Percentiles rank a stretch among this genome's conserved stretches.
Conservation (phyloP, 2,113 vertebrate species). For the Salvelinus sp. region DNA sequence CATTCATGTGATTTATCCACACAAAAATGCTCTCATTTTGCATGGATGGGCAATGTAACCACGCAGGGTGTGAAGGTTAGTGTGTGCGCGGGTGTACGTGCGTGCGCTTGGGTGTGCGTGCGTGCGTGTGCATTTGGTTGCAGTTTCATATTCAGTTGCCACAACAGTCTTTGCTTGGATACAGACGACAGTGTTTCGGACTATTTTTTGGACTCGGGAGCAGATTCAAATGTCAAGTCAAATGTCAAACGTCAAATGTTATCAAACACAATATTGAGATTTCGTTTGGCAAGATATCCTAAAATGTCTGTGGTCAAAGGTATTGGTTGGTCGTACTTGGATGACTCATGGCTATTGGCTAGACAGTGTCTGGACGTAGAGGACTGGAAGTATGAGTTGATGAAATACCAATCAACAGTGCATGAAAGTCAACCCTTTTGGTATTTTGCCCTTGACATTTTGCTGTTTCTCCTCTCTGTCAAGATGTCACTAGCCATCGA, state of each 20-base stretch:
- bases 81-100: not conserved
- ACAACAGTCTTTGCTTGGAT: not conserved
- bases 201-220: not conserved
- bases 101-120: constrained; percentile 6
- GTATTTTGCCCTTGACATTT: not conserved
- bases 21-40: not conserved
- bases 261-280: not conserved
- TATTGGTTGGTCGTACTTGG: not conserved
- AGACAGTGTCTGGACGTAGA: too few species aligned
- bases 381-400: too few species aligned
- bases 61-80: not conserved
- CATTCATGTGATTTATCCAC: not conserved
- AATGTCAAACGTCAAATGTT: constrained; percentile 3
- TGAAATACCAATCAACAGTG: not conserved
- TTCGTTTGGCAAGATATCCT: not conserved
- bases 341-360: not conserved
- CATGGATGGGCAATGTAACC: not conserved
- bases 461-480: too few species aligned
- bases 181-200: not conserved
- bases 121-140: not conserved
- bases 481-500: too few species aligned
- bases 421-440: not conserved
- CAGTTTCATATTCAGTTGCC: too few species aligned
- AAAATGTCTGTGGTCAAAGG: constrained; percentile 1
- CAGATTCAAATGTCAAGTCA: constrained; percentile 4